Conservation (phyloP, 2,113 vertebrate species). For the Bolborhynchus lineola region DNA sequence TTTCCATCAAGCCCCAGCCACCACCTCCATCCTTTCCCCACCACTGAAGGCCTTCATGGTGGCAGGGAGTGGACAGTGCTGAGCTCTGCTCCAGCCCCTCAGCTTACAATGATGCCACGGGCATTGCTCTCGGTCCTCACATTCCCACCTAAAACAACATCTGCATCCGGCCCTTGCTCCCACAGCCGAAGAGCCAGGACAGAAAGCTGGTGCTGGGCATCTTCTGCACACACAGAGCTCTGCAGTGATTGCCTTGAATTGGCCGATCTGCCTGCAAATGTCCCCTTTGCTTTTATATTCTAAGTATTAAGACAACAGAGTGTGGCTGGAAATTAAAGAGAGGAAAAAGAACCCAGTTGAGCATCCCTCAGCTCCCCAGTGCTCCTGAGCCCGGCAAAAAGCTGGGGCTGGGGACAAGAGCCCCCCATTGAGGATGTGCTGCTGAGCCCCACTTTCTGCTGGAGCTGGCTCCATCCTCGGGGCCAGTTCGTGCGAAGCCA, state of each 20-base stretch:
- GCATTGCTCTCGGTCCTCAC: background rate
- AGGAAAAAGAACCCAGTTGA: background rate
- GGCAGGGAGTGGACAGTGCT: background rate
- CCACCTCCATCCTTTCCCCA: background rate
- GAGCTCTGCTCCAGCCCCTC: background rate
- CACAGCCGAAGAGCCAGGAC: background rate
- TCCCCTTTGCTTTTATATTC: background rate
- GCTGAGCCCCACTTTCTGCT: background rate
- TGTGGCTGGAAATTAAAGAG: background rate
- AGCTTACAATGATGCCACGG: background rate
- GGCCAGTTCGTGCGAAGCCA: background rate
- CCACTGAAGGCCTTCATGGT: accelerated
- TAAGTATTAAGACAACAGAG: background rate
- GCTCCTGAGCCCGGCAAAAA: background rate
- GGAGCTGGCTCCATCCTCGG: background rate
- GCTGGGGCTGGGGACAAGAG: background rate
- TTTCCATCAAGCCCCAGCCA: background rate
- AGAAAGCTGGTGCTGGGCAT: background rate
- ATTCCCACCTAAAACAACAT: background rate
- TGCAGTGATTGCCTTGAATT: background rate
- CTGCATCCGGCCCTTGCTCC: background rate
- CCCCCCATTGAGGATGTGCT: background rate
- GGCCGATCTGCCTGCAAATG: background rate
- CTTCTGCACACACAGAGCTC: background rate
- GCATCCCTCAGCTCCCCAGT: accelerated